Conservation (phyloP, 2,113 vertebrate genomes). For the Pelodiscus sinensis region DNA sequence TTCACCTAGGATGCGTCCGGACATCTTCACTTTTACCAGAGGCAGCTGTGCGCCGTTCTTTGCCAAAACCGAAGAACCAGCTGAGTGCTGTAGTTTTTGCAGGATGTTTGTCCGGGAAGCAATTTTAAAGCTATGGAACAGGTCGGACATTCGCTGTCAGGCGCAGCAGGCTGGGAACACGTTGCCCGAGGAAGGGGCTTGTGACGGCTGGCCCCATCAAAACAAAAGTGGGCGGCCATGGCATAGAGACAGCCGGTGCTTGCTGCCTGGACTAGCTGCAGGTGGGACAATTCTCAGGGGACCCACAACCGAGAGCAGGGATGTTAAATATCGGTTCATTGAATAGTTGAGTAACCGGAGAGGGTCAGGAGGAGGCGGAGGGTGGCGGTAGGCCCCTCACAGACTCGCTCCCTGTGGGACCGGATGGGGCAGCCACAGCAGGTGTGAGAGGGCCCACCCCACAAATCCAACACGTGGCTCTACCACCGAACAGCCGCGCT, state of each 20-base stretch:
- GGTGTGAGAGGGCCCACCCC: too few relatives aligned
- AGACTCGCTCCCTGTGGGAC: too few relatives aligned
- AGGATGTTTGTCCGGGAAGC: background rate
- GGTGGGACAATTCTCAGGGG: background rate
- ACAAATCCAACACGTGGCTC: too few relatives aligned
- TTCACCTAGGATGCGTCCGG: background rate
- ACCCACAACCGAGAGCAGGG: background rate
- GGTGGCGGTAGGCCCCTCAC: too few relatives aligned
- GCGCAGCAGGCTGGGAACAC: background rate
- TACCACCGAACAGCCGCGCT: too few relatives aligned
- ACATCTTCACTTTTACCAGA: background rate
- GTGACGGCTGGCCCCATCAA: background rate
- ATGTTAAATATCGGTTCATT: too few relatives aligned
- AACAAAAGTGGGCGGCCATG: background rate
- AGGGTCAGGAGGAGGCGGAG: too few relatives aligned
- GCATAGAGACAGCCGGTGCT: background rate
- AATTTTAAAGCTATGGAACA: background rate
- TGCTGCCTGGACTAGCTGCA: background rate
- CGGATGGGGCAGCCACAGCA: too few relatives aligned
- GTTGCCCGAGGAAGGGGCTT: background rate
- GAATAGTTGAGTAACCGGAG: too few relatives aligned
- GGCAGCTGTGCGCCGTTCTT: background rate
- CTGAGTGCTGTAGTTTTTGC: background rate
- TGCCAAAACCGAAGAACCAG: background rate
- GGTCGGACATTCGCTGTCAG: background rate